A percentile compares a stretch with the other conserved stretches of the same genome.
Evolutionary conservation across 2,113 vertebrate genomes (phyloP).

Genomic region (Heteronetta atricapilla): DNA sequence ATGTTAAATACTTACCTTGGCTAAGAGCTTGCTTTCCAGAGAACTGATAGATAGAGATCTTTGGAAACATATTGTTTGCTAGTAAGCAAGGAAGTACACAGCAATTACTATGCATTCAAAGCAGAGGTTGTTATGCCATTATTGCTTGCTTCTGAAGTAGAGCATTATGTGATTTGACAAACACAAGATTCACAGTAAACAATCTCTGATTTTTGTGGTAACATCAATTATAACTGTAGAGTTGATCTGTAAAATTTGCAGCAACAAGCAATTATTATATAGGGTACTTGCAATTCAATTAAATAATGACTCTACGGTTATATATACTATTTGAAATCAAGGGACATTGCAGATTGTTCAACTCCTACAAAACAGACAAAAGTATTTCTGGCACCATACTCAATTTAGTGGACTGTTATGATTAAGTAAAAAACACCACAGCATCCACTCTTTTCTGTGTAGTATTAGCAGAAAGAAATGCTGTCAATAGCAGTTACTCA

Average conservation of each 20-base stretch:
- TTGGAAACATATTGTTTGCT: background rate
- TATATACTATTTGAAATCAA: background rate
- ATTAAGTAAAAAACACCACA: background rate
- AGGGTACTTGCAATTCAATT: background rate
- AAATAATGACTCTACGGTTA: background rate
- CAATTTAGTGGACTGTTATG: background rate
- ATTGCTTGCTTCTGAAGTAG: background rate
- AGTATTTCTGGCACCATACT: background rate
- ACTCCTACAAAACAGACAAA: background rate
- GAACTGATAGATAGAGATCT: background rate
- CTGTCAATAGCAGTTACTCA: background rate
- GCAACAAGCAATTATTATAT: background rate
- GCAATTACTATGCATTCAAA: background rate
- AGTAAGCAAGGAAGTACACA: background rate
- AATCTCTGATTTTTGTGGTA: background rate
- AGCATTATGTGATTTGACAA: background rate
- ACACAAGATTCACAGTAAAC: background rate
- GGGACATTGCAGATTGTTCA: background rate
- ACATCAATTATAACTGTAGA: background rate
- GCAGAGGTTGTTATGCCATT: background rate
- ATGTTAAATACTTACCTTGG: background rate
- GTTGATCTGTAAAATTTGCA: background rate
- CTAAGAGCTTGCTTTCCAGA: background rate
- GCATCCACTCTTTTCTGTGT: background rate
- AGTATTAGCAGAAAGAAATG: background rate